These are phyloP conservation scores for Biston betularia DNA, from an alignment of 2,888 invertebrate species.

Conservation along the genomic window DNA sequence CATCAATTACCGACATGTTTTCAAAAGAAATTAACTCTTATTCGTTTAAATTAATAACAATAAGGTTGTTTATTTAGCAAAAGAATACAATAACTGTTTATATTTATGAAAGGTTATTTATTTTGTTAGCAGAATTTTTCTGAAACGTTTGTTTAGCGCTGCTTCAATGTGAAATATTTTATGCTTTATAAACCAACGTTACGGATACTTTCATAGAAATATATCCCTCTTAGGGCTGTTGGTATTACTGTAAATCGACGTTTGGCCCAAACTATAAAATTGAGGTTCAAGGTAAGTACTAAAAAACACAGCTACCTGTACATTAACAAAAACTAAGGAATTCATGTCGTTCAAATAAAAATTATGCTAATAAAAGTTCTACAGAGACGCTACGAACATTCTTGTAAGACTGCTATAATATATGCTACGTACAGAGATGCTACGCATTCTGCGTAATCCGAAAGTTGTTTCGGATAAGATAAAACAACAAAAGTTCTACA, in stretches of 20 bases:
- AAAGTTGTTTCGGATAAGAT: no score
- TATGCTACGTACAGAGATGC: not conserved
- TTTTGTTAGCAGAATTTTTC: no score
- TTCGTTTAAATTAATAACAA: not conserved
- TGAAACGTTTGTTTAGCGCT: not conserved
- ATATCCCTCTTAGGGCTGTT: constrained; percentile 49
- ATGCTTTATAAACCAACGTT: constrained; percentile 46
- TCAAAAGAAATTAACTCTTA: not conserved
- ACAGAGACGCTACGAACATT: not conserved
- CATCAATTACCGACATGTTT: not conserved
- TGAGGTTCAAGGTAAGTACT: not conserved
- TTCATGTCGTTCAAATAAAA: not conserved
- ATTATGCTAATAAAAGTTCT: not conserved
- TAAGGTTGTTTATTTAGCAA: not conserved
- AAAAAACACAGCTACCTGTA: no score
- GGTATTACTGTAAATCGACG: constrained; percentile 51
- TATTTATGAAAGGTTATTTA: not conserved
- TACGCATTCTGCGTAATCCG: not conserved
- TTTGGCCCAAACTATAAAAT: constrained; percentile 46
- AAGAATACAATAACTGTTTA: not conserved
- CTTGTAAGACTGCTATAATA: no score
- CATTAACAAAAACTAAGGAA: no score
- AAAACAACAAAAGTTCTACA: not conserved
- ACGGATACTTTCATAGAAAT: constrained; percentile 52
- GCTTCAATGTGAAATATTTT: constrained; percentile 32